Percentiles rank a stretch among this genome's conserved stretches.
Evolutionary conservation across 2,888 invertebrate genomes (phyloP).

Genomic region (Pseudococcus jackbeardsleyi): DNA sequence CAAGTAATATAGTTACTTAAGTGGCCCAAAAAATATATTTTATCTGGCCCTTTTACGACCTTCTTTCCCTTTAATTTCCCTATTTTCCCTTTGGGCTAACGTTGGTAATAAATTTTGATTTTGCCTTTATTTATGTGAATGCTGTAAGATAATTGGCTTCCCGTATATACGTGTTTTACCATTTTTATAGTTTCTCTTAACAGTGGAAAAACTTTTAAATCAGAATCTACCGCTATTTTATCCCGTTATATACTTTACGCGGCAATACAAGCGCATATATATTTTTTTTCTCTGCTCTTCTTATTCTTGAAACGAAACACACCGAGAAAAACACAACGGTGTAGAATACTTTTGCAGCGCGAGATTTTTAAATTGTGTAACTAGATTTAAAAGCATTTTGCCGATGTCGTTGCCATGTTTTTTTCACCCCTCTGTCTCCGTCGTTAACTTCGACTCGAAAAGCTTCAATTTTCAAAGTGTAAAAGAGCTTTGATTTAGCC

Average conservation of each 20-base stretch:
- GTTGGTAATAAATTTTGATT: slow-evolving; percentile 64
- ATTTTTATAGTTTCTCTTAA: slow-evolving; percentile 64
- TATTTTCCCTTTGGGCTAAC: slow-evolving; percentile 64
- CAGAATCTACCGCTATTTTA: slow-evolving; percentile 65
- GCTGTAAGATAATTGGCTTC: slow-evolving; percentile 64
- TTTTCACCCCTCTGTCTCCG: neutral
- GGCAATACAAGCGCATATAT: slow-evolving; percentile 52
- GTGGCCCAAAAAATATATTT: slow-evolving; percentile 64
- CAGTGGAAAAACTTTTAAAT: slow-evolving; percentile 64
- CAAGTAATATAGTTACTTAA: slow-evolving; percentile 65
- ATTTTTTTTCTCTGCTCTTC: slow-evolving; percentile 21
- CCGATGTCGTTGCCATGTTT: slow-evolving; percentile 25
- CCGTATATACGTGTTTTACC: slow-evolving; percentile 64
- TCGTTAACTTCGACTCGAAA: neutral
- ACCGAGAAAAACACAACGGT: slow-evolving; percentile 32
- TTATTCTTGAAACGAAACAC: neutral
- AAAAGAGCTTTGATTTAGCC: slow-evolving; percentile 27
- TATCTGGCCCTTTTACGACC: slow-evolving; percentile 63
- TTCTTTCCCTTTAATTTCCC: slow-evolving; percentile 64
- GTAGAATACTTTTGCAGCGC: slow-evolving; percentile 40
- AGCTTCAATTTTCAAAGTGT: slow-evolving; percentile 30
- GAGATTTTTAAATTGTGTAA: slow-evolving; percentile 59
- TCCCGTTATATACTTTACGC: slow-evolving; percentile 60
- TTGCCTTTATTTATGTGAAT: slow-evolving; percentile 64
- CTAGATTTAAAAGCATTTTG: slow-evolving; percentile 55